Evolutionary conservation across 1,140 invertebrate species (phyloP), one percentile per base, ranked within the genome.

Genomic region (Papilio glaucus): DNA sequence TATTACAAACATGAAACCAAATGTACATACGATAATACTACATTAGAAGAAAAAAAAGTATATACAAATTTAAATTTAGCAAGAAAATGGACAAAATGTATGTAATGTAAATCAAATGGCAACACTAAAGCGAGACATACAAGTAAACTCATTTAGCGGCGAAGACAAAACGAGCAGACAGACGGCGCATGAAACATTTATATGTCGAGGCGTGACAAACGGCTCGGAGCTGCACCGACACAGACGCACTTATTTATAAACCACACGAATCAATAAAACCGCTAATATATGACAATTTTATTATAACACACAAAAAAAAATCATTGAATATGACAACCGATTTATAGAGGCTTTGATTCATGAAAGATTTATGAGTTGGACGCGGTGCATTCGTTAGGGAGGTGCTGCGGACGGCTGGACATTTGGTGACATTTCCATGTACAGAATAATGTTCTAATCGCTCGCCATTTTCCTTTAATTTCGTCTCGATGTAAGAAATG

Each of bases 141-240:
- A 26, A 53, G 9, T 53, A 53, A 24, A 57, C 49, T 24, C 18
- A 57, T 57, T 24, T 57, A 26, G 4, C 21, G 18, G 10, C 3
- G 39, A 37, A 63, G 75, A 77, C 74, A 79, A 75, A 80, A 74
- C 73, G 81, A 53, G 60, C 70, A 77, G 75, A 77, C 75, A 72
- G 41, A 79, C 72, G 42, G 38, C 39, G 37, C 73, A 84, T 86
- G 79, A 86, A 86, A 84, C 72, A 87, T 87, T 83, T 73, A 87
- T 84, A 77, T 49, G 60, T 49, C 21, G 69, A 39, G 76, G 67
- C 73, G 77, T 87, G 85, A 89, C 84, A 88, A 86, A 89, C 85
- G 83, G 72, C 65, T 61, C 72, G 78, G 81, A 82, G 71, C 60
- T 89, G 86, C 87, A 89, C 77, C 80, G 57, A 18, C 39, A 69